Percentiles rank a stretch among this genome's conserved stretches.
Conservation (phyloP, 2,888 invertebrate genomes). For the Glaucopsyche alexis region DNA sequence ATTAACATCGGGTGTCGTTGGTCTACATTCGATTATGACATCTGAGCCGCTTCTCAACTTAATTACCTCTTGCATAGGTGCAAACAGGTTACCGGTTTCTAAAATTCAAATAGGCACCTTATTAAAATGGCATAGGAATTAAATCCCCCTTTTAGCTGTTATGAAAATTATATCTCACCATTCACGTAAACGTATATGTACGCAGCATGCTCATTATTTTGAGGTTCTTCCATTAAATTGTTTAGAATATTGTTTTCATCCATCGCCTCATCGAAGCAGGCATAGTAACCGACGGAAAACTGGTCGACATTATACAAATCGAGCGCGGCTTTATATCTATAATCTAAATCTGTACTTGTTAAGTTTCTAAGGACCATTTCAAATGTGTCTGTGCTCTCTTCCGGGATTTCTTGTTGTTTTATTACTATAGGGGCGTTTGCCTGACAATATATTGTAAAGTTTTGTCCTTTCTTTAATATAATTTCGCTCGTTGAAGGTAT, state of each 20-base stretch:
- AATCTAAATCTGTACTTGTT: constrained; percentile 45
- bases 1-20: constrained; percentile 66
- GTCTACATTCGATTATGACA: constrained; percentile 70
- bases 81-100: constrained; percentile 65
- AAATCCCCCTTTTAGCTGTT: background rate
- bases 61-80: constrained; percentile 64
- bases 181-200: constrained; percentile 70
- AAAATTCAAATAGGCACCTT: constrained; percentile 49
- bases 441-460: constrained; percentile 62
- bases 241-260: constrained; percentile 53
- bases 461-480: constrained; percentile 63
- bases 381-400: constrained; percentile 54
- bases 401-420: constrained; percentile 61
- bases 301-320: constrained; percentile 66
- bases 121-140: constrained; percentile 41
- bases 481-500: constrained; percentile 57
- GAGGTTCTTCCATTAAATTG: constrained; percentile 58
- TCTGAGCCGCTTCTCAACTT: constrained; percentile 52
- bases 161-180: constrained; percentile 56
- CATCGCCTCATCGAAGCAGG: constrained; percentile 70
- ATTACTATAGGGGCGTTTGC: constrained; percentile 54
- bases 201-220: constrained; percentile 57
- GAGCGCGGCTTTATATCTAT: constrained; percentile 67
- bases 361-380: constrained; percentile 42
- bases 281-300: constrained; percentile 77